phyloP scores from a whole-genome alignment of 1,140 invertebrate genomes.

The Lordiphosa collinella region DNA sequence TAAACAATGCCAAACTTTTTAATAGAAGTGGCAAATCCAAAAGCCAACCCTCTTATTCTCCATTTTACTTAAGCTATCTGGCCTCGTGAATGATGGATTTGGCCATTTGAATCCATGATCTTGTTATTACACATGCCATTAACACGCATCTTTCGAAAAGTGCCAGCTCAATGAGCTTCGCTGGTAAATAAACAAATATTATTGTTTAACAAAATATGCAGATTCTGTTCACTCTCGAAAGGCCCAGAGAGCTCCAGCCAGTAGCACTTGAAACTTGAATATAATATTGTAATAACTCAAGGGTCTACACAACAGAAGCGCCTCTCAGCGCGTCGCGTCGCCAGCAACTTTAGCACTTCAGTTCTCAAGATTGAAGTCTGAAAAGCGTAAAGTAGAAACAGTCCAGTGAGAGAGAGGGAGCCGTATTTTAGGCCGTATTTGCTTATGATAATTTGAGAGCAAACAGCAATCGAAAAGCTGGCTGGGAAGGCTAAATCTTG shows the following conservation, averaged over 20 bases:
- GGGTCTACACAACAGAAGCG: conserved; percentile 76
- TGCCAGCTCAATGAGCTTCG: conserved; percentile 56
- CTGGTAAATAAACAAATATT: conserved; percentile 55
- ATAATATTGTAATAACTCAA: conserved; percentile 76
- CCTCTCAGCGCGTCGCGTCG: conserved; percentile 75
- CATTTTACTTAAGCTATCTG: conserved; percentile 6
- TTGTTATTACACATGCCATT: conserved; percentile 60
- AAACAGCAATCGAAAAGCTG: conserved; percentile 63
- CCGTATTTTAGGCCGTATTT: conserved; percentile 46
- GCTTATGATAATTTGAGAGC: conserved; percentile 79
- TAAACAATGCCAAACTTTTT: too few relatives aligned
- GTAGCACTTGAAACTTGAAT: conserved; percentile 72
- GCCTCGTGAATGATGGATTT: conserved; percentile 12
- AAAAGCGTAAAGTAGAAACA: conserved; percentile 58
- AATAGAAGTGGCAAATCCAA: neutral
- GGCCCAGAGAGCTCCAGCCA: conserved; percentile 28
- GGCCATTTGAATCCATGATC: conserved; percentile 51
- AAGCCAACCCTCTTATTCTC: neutral
- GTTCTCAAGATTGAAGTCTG: conserved; percentile 45
- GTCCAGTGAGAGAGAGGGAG: conserved; percentile 20
- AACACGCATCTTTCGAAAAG: conserved; percentile 51
- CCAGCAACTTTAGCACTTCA: conserved; percentile 76
- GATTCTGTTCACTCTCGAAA: conserved; percentile 38
- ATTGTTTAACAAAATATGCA: conserved; percentile 54
- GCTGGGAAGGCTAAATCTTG: conserved; percentile 38